Percentiles rank a stretch among this genome's conserved stretches.
Conservation (phyloP, 2,888 invertebrate genomes). For the Dilophus febrilis region DNA sequence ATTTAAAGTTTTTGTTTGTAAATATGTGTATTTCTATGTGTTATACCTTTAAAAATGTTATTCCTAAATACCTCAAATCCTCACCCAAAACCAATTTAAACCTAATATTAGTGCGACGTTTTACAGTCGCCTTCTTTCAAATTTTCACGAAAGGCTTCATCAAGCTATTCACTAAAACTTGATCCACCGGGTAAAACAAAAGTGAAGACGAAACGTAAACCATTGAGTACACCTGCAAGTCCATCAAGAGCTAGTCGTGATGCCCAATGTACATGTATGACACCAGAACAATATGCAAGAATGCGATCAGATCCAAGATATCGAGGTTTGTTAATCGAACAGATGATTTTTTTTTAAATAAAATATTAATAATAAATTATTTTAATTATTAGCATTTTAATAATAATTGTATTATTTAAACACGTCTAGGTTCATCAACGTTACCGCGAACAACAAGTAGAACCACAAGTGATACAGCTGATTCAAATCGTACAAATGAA, state of each 20-base stretch:
- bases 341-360: neutral
- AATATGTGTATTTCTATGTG: too few relatives aligned
- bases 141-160: conserved; percentile 93
- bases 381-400: neutral
- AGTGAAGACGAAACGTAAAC: conserved; percentile 76
- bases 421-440: conserved; percentile 73
- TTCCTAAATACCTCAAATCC: too few relatives aligned
- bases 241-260: conserved; percentile 70
- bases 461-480: conserved; percentile 41
- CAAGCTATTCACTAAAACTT: conserved; percentile 88
- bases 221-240: conserved; percentile 82
- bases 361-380: neutral
- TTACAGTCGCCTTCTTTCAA: conserved; percentile 95
- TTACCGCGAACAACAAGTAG: conserved; percentile 61
- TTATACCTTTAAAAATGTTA: too few relatives aligned
- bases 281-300: conserved; percentile 78
- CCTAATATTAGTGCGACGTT: conserved; percentile 41
- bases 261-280: conserved; percentile 91
- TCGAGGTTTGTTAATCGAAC: conserved; percentile 35
- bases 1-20: too few relatives aligned
- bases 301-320: conserved; percentile 68
- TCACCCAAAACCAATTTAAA: too few relatives aligned
- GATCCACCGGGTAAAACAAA: conserved; percentile 79
- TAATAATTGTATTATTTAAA: conserved; percentile 9
- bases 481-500: conserved; percentile 39